Conservation (phyloP, 2,797 vertebrate species). For the Denticeps clupeoides region DNA sequence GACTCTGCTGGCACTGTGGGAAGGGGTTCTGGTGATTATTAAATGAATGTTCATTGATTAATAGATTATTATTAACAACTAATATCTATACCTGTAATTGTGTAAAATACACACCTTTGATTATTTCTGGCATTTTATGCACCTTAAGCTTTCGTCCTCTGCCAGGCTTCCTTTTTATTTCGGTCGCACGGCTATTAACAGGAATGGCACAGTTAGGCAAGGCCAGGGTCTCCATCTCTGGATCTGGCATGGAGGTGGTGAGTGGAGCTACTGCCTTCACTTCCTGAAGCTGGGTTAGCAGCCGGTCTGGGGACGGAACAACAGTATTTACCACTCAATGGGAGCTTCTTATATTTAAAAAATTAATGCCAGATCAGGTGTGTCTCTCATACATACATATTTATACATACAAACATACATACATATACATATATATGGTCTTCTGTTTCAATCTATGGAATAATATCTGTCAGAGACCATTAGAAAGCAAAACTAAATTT, state of each 20-base stretch:
- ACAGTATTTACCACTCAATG: too few relatives aligned
- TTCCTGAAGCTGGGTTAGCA: conserved; percentile 61
- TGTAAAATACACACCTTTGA: conserved; percentile 53
- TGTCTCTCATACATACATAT: too few relatives aligned
- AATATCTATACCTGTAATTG: too few relatives aligned
- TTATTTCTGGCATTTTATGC: conserved; percentile 42
- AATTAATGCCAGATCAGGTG: too few relatives aligned
- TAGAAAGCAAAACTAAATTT: too few relatives aligned
- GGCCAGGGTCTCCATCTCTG: conserved; percentile 26
- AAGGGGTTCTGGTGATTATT: conserved; percentile 1
- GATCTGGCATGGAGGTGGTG: conserved; percentile 38
- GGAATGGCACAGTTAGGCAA: too few relatives aligned
- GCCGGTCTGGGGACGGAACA: conserved; percentile 63
- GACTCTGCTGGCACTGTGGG: conserved; percentile 23
- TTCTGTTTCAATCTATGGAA: too few relatives aligned
- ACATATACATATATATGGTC: too few relatives aligned
- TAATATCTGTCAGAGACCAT: too few relatives aligned
- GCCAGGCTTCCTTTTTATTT: conserved; percentile 60
- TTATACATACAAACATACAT: too few relatives aligned
- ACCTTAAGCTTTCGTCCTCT: conserved; percentile 66
- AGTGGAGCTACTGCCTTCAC: conserved; percentile 36
- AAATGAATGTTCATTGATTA: background rate
- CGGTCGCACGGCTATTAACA: conserved; percentile 23
- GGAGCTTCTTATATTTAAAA: too few relatives aligned
- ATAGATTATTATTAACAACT: background rate